Base-by-base conservation (phyloP, 2,113 vertebrate species). In the Cacatua alba region DNA sequence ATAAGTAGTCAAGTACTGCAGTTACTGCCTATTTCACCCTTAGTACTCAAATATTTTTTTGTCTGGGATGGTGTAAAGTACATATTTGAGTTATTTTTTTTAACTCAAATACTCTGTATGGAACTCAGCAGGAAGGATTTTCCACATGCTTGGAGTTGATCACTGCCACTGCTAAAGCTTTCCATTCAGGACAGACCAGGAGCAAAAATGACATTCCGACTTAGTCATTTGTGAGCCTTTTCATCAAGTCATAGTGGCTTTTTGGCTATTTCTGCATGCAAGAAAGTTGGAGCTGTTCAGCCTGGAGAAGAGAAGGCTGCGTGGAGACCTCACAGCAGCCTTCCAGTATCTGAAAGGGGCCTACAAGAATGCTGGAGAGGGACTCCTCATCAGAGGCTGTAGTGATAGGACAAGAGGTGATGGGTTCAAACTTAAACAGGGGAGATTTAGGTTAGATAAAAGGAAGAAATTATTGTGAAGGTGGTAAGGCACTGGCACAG, bases 121-220 rank as follows among this genome's bases (percentile, higher is more conserved):
- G 43, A 87, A 91, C 59, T 87, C 35, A 68, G 13, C 17, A 48
- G 21, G 7, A 14, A 67, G 21, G 7, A 5, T 51, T 92, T 77
- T 10, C 26, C 55, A 43, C 0, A 0, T 28, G 9, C 65, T 80
- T 37, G 37, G 7, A 41, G 21, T 25, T 17, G 7, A 63, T 24
- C n/a, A 31, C 20, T 72, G 7, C 25, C 35, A 31, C 17, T 67
- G 15, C 14, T 51, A 68, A 84, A 65, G 44, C 10, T 39, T 84
- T 57, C 31, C 1, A 0, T 55, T 65, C 1, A 0, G 31, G 21
- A 24, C 21, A 52, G n/a, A 64, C 9, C 12, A 52, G 29, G 24
- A 79, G 8, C 57, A 75, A 79, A 81, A 85, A 55, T 13, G 17
- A 6, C 33, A 6, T 81, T 89, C 57, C 18, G 48, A 0, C 0